Evolutionary conservation across 2,888 invertebrate genomes (phyloP).

Genomic region (Cephus runcator): DNA sequence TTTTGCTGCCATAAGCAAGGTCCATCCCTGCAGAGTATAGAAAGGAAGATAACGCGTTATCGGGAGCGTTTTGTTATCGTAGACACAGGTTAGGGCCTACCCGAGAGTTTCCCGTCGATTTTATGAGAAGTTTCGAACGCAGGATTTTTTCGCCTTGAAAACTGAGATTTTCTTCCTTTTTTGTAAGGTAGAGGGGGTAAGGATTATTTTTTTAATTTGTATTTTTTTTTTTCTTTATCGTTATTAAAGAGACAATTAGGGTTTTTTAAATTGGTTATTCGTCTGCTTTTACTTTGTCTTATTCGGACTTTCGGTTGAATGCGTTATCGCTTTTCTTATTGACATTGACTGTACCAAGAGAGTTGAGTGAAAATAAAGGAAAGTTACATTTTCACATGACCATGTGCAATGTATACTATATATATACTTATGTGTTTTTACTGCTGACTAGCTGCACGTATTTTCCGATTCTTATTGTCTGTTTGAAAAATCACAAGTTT

Average conservation of each 20-base stretch:
- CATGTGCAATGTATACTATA: background rate
- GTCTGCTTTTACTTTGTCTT: background rate
- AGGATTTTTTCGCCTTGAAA: background rate
- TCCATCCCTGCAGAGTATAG: background rate
- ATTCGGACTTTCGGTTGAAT: background rate
- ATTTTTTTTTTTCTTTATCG: background rate
- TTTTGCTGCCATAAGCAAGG: constrained; percentile 14
- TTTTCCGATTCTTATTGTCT: background rate
- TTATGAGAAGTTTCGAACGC: background rate
- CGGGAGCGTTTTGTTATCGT: background rate
- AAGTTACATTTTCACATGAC: background rate
- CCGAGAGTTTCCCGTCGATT: background rate
- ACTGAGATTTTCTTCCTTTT: background rate
- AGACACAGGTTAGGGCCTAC: background rate
- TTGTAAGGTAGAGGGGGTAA: background rate
- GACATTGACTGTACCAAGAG: background rate
- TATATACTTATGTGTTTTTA: background rate
- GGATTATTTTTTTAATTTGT: background rate
- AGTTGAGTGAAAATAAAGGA: background rate
- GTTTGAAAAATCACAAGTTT: too few relatives aligned
- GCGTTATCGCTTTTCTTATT: background rate
- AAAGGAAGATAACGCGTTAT: background rate
- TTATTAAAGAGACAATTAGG: background rate
- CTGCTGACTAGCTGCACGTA: background rate
- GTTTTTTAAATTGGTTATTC: background rate